Percentiles rank a stretch among this genome's conserved stretches.
Evolutionary conservation across 2,888 invertebrate genomes (phyloP).

Genomic region (Prostheceraeus crozeri): DNA sequence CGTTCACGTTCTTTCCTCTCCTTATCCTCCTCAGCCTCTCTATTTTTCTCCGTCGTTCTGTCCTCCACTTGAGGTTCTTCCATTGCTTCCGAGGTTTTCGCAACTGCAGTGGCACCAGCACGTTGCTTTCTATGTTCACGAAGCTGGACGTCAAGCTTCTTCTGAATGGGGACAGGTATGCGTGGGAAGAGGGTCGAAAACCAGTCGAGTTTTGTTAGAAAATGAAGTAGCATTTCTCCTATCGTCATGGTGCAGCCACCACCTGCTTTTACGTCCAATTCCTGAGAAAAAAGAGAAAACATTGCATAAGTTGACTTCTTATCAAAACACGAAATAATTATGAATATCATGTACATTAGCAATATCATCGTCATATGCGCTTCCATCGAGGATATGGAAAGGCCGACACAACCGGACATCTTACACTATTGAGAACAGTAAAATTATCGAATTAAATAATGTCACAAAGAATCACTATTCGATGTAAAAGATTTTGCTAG

Average conservation of each 20-base stretch:
- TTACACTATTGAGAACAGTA: too few species aligned
- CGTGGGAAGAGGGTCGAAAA: conserved; percentile 95
- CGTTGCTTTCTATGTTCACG: conserved; percentile 7
- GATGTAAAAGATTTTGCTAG: too few species aligned
- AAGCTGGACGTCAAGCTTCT: conserved; percentile 73
- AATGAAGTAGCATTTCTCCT: conserved; percentile 81
- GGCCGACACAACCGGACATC: too few species aligned
- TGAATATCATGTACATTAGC: too few species aligned
- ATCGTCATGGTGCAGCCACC: conserved; percentile 86
- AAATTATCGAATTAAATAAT: too few species aligned
- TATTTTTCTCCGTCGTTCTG: neutral
- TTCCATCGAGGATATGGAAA: too few species aligned
- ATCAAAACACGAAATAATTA: too few species aligned
- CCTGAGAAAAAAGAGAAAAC: conserved; percentile 59
- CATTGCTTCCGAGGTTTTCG: neutral
- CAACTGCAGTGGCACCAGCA: neutral
- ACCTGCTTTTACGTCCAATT: conserved; percentile 93
- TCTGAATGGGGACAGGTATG: conserved; percentile 91
- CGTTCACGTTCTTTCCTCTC: neutral
- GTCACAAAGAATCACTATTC: too few species aligned
- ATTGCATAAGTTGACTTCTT: too few species aligned
- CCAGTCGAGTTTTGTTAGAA: conserved; percentile 93
- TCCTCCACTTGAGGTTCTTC: neutral
- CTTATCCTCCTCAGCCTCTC: neutral
- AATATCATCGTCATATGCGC: too few species aligned